Evolutionary conservation across 2,113 vertebrate species (phyloP), one percentile per base, ranked within the genome.

Genomic region (Pseudolaguvia tuberculata): DNA sequence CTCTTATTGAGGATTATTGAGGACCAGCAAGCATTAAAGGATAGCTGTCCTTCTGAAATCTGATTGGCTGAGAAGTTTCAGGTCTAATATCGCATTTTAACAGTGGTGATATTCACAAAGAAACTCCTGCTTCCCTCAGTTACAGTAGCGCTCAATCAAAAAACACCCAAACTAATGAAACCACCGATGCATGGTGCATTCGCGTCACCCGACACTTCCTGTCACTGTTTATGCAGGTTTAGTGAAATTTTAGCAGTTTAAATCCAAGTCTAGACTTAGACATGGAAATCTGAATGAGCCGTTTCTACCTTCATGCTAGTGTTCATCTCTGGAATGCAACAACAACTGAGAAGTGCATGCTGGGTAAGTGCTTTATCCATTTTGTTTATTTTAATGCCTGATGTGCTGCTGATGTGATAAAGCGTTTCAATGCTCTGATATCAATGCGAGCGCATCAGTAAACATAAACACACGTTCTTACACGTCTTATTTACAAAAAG

Each of bases 1-100:
- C 45, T 67, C 63, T 67, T 47, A 48, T 50, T 50, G 23, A 50
- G 63, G 63, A 67, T 67, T 67, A 67, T 42, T 42, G 39, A 42
- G 39, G 50, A 67, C 11, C 45, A 50, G 63, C 45, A 50, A 17
- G 45, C 23, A 67, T 50, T 67, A 50, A 50, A 27, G 45, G 45
- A 50, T 50, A 67, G 63, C 6, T 10, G 23, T 5, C n/a, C 25
- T 27, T 18, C 45, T 20, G 63, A 12, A 50, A 67, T 67, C 63
- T 50, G 63, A 67, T 50, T 67, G 63, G 63, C 45, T 67, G 45
- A 67, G 45, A 48, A 27, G 63, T 50, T 50, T 48, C 45, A 29
- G 63, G 63, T 67, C 63, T 50, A 67, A 50, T 47, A 29, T 18
- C 18, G 62, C 39, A 47, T 47, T 15, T 65, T 4, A 65, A 65